Percentiles rank a stretch among this genome's conserved stretches.
These are phyloP conservation scores for Parnassius apollo DNA, from an alignment of 2,888 invertebrate genomes.

Conservation along the genomic window DNA sequence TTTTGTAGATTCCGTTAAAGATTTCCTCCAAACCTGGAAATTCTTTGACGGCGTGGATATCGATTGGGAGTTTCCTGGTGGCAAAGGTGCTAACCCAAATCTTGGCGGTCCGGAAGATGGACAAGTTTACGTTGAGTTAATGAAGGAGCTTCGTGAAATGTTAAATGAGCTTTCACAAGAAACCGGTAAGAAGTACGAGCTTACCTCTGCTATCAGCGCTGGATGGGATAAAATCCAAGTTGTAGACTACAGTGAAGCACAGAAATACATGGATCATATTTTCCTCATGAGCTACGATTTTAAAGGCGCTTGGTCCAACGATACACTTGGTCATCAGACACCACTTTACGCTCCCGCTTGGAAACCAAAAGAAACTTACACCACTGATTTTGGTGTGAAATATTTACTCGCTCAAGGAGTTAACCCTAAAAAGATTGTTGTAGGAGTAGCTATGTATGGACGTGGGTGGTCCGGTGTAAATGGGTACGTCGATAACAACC, in stretches of 20 bases:
- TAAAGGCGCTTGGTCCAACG: conserved; percentile 76
- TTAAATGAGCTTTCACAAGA: conserved; percentile 63
- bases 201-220: conserved; percentile 75
- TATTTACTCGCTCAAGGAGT: conserved; percentile 72
- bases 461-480: conserved; percentile 74
- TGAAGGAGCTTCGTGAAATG: conserved; percentile 73
- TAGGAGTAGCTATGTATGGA: conserved; percentile 76
- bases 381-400: conserved; percentile 73
- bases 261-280: conserved; percentile 76
- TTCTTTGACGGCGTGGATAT: conserved; percentile 77
- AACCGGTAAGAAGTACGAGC: conserved; percentile 70
- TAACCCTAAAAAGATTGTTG: conserved; percentile 67
- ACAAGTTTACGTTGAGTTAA: conserved; percentile 60
- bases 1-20: conserved; percentile 70
- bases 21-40: conserved; percentile 74
- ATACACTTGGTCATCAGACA: conserved; percentile 70
- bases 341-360: conserved; percentile 67
- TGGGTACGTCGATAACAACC: conserved; percentile 58
- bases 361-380: conserved; percentile 72
- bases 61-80: conserved; percentile 78
- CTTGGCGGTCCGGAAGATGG: conserved; percentile 71
- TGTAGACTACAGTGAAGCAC: conserved; percentile 68
- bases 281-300: conserved; percentile 77
- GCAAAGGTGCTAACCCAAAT: conserved; percentile 72
- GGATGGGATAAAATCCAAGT: conserved; percentile 78